Evolutionary conservation across 2,113 vertebrate genomes (phyloP).

Genomic region (Eudorcas thomsonii): DNA sequence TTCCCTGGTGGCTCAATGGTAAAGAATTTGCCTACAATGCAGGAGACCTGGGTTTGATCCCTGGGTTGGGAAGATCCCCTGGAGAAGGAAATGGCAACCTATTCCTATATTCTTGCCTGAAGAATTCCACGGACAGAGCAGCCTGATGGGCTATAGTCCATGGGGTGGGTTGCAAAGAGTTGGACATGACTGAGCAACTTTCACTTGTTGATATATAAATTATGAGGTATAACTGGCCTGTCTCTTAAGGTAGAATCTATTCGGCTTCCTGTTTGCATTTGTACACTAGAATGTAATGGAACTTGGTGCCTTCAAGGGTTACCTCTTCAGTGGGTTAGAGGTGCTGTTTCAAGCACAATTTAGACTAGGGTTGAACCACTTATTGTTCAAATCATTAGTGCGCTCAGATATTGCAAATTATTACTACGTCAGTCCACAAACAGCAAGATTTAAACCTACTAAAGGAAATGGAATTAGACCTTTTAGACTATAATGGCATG

Average conservation of each 20-base stretch:
- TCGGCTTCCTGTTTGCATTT: background rate
- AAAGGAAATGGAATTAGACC: constrained; percentile 28
- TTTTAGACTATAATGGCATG: background rate
- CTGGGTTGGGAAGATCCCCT: background rate
- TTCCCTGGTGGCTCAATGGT: background rate
- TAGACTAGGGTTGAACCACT: constrained; percentile 4
- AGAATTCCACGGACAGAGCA: background rate
- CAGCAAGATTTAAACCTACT: background rate
- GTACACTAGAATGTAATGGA: background rate
- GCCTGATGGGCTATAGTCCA: background rate
- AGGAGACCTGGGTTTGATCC: background rate
- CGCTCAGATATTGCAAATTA: background rate
- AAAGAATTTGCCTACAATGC: background rate
- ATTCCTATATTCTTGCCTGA: background rate
- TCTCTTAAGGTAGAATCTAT: background rate
- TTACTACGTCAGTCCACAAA: background rate
- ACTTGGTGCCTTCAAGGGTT: constrained; percentile 25
- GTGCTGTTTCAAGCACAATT: constrained; percentile 40
- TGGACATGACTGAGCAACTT: background rate
- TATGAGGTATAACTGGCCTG: background rate
- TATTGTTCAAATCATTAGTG: background rate
- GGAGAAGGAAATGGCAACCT: background rate
- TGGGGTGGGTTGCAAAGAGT: background rate
- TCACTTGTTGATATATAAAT: background rate
- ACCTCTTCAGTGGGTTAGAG: constrained; percentile 30